Conservation (phyloP, 2,113 vertebrate genomes). For the Hippocampus barbouri region DNA sequence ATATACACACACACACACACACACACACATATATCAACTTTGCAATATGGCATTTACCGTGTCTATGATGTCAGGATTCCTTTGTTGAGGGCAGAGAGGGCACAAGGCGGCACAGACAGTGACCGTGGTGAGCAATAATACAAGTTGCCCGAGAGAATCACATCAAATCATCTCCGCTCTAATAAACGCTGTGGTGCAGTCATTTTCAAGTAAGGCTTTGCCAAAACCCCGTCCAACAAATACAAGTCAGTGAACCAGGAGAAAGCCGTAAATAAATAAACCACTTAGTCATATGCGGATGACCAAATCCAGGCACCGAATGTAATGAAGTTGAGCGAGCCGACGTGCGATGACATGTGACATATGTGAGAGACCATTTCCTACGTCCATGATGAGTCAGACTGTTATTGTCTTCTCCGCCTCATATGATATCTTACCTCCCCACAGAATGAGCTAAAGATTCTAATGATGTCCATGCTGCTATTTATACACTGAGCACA, state of each 20-base stretch:
- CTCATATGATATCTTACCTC: slow-evolving; percentile 43
- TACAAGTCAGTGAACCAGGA: slow-evolving; percentile 38
- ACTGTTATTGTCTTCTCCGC: slow-evolving; percentile 30
- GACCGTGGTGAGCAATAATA: slow-evolving; percentile 48
- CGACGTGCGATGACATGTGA: neutral
- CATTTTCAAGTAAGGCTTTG: slow-evolving; percentile 42
- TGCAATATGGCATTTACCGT: slow-evolving; percentile 19
- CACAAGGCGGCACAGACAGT: slow-evolving; percentile 24
- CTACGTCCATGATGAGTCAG: slow-evolving; percentile 52
- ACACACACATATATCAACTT: neutral
- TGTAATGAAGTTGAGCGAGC: slow-evolving; percentile 35
- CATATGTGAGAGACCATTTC: slow-evolving; percentile 22
- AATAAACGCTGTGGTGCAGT: slow-evolving; percentile 58
- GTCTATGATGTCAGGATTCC: slow-evolving; percentile 22
- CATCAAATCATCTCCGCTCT: slow-evolving; percentile 64
- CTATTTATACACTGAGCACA: slow-evolving; percentile 70
- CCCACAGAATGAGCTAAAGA: slow-evolving; percentile 39
- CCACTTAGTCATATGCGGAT: neutral
- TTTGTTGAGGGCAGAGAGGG: slow-evolving; percentile 1
- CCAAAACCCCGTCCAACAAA: slow-evolving; percentile 21
- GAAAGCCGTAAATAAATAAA: slow-evolving; percentile 2
- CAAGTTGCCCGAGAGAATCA: slow-evolving; percentile 57
- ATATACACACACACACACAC: too few relatives aligned
- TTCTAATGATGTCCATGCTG: slow-evolving; percentile 52
- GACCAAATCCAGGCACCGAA: slow-evolving; percentile 10